Percentiles rank a stretch among this genome's conserved stretches.
phyloP scores from a whole-genome alignment of 1,140 invertebrate genomes.

The Grapholita molesta region DNA sequence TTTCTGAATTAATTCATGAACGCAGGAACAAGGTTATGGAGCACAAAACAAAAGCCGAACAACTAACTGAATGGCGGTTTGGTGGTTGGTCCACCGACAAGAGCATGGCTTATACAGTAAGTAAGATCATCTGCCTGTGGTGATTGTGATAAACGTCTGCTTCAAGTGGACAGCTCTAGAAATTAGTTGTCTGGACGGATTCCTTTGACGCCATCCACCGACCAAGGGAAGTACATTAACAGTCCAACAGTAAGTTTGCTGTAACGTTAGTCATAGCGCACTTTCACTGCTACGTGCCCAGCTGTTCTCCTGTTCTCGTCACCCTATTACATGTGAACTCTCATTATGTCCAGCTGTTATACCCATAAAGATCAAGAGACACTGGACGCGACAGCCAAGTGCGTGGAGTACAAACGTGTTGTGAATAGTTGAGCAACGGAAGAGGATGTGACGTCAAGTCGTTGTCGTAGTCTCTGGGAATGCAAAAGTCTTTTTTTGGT shows the following conservation, averaged over 20 bases:
- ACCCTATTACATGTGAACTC: conserved; percentile 17
- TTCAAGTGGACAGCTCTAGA: too few species aligned
- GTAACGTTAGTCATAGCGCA: conserved; percentile 24
- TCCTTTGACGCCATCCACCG: neutral
- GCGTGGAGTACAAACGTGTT: neutral
- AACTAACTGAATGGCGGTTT: too few species aligned
- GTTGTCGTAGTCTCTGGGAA: conserved; percentile 38
- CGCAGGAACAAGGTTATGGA: too few species aligned
- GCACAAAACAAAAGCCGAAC: too few species aligned
- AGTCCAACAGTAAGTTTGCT: neutral
- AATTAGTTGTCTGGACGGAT: too few species aligned
- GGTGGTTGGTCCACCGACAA: too few species aligned
- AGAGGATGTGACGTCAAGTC: conserved; percentile 60
- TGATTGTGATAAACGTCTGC: too few species aligned
- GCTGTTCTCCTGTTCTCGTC: conserved; percentile 30
- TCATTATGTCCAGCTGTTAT: neutral
- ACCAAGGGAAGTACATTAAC: neutral
- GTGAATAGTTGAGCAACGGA: conserved; percentile 45
- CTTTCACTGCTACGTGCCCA: conserved; percentile 55
- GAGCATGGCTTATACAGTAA: too few species aligned
- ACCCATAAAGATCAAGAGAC: neutral
- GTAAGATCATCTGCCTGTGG: too few species aligned
- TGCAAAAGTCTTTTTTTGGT: conserved; percentile 15
- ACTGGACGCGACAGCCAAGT: neutral
- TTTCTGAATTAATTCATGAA: too few species aligned